Evolutionary conservation across 2,797 vertebrate genomes (phyloP).

Genomic region (Acridotheres tristis): DNA sequence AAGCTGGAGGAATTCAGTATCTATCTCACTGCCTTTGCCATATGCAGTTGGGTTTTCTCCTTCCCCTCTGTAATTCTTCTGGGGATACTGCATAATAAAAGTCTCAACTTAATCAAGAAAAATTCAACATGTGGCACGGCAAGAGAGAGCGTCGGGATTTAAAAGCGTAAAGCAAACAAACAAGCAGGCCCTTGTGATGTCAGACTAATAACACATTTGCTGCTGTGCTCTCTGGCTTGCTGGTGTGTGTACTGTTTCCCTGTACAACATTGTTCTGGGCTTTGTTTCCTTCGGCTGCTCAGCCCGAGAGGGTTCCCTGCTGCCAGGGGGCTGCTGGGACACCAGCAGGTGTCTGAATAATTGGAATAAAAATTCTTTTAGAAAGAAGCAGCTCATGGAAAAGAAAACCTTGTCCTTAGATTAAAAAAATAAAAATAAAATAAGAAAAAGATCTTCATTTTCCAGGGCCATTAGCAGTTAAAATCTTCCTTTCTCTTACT

Average conservation of each 20-base stretch:
- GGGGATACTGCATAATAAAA: conserved; percentile 54
- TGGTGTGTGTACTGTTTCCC: conserved; percentile 53
- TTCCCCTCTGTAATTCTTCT: conserved; percentile 44
- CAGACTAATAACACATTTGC: conserved; percentile 56
- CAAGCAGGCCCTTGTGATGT: conserved; percentile 55
- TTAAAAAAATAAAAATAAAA: neutral
- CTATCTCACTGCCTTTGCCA: conserved; percentile 34
- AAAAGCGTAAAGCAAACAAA: conserved; percentile 62
- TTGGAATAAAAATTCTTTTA: conserved; percentile 62
- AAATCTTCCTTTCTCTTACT: conserved; percentile 4
- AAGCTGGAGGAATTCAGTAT: conserved; percentile 43
- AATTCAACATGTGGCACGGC: conserved; percentile 53
- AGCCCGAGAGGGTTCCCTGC: conserved; percentile 48
- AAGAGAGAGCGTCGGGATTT: conserved; percentile 27
- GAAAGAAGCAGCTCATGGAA: conserved; percentile 26
- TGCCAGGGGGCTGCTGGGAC: conserved; percentile 57
- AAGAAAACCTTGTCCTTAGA: conserved; percentile 25
- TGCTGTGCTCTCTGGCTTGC: conserved; percentile 38
- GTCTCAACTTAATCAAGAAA: conserved; percentile 69
- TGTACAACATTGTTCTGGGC: conserved; percentile 60
- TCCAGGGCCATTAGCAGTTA: conserved; percentile 1
- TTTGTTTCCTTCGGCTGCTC: conserved; percentile 61
- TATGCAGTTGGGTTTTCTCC: conserved; percentile 57
- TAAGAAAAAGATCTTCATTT: neutral
- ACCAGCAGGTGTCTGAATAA: conserved; percentile 71